Evolutionary conservation across 1,140 invertebrate genomes (phyloP).

Genomic region (Apocrypta bakeri): DNA sequence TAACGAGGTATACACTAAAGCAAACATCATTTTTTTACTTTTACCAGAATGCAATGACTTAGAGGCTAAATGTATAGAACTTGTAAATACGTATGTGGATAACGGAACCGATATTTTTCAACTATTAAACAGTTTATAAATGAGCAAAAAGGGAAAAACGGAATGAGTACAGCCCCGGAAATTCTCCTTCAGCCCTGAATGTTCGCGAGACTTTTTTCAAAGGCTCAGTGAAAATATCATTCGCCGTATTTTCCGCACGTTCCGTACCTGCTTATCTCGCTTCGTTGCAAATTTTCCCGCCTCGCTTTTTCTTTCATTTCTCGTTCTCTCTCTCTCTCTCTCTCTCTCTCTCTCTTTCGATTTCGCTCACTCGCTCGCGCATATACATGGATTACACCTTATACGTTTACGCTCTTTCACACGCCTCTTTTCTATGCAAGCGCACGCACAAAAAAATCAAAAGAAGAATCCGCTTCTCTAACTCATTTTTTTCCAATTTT

Average conservation of each 20-base stretch:
- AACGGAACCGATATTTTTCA: background rate
- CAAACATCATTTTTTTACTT: background rate
- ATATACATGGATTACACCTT: conserved; percentile 47
- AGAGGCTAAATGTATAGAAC: background rate
- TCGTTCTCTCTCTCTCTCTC: conserved; percentile 48
- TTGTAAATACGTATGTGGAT: background rate
- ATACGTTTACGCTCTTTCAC: conserved; percentile 38
- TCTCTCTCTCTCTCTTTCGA: conserved; percentile 45
- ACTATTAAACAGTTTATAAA: background rate
- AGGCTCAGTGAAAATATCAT: conserved; percentile 46
- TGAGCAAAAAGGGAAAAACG: background rate
- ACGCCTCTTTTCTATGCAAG: conserved; percentile 26
- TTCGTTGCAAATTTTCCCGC: conserved; percentile 50
- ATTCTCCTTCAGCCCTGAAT: conserved; percentile 45
- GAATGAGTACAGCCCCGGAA: conserved; percentile 38
- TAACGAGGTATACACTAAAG: background rate
- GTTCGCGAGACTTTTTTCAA: background rate
- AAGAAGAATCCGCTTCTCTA: conserved; percentile 26
- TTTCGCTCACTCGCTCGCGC: conserved; percentile 27
- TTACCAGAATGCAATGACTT: background rate
- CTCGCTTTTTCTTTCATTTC: conserved; percentile 38
- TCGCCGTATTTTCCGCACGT: conserved; percentile 49
- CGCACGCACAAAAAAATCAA: conserved; percentile 27
- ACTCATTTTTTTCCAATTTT: background rate
- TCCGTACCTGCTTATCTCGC: conserved; percentile 41